Base-by-base conservation (phyloP, 1,140 invertebrate genomes). In the Aphelinus atriplicis region DNA sequence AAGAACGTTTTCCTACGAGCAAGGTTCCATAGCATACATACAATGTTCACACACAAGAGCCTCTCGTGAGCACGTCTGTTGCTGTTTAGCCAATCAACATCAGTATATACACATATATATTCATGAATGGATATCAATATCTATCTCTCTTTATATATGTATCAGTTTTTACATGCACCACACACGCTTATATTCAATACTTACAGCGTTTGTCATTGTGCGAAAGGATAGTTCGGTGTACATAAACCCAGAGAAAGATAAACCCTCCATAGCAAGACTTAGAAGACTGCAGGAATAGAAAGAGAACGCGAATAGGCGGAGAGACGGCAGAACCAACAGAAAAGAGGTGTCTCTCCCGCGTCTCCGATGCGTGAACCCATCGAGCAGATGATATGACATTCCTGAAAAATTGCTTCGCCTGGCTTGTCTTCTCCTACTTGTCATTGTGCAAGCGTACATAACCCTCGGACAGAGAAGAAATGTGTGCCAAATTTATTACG, bases 401-500 rank as follows among this genome's bases (percentile, higher is more conserved):
- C n/a, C 75, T 70, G 76, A 77, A 76, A 73, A 58, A 71, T 77
- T 78, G 79, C 80, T 81, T 81, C 80, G 80, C 79, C 77, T 81
- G 80, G 80, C 80, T 81, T 80, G 78, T 78, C 78, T 79, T 77
- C 80, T 80, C 77, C 77, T 26, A 78, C 78, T 73, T 72, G 77
- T 78, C 77, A 71, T 72, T 77, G 75, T 75, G 73, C 60, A 70
- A 75, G 61, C 51, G 56, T 74, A n/a, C 42, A 47, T 57, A 60
- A 3, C 7, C 60, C 61, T 69, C 65, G 47, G 60, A 53, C 10
- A 63, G 46, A 62, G 60, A 70, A 75, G 66, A 69, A 63, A 75
- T 51, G 51, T 64, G 61, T 26, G 26, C 26, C 26, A 51, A 56
- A 57, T 63, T 75, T 57, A 70, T 47, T 69, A 51, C 69, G 61